These are phyloP conservation scores for Nannoperca obscura DNA, from an alignment of 2,797 vertebrate species.

Conservation along the genomic window DNA sequence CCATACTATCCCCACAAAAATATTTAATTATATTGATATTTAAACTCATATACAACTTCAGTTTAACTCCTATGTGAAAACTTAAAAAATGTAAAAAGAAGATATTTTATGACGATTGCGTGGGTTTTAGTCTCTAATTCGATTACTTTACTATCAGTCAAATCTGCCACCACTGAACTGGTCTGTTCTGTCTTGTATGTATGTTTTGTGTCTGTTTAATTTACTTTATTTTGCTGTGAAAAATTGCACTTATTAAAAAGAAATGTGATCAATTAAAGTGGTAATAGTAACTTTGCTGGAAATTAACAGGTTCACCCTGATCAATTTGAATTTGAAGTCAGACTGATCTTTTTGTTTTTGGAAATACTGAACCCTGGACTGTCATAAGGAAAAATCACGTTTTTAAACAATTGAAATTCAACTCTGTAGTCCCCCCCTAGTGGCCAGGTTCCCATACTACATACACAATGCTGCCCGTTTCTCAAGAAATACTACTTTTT, in stretches of 20 bases:
- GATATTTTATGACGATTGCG: neutral
- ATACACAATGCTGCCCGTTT: neutral
- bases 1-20: neutral
- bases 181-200: neutral
- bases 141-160: neutral
- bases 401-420: neutral
- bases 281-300: neutral
- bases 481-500: too few species aligned
- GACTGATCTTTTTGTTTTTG: neutral
- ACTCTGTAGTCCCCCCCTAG: constrained; percentile 53
- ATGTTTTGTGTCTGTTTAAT: neutral
- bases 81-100: too few species aligned
- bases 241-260: neutral
- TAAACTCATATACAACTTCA: neutral
- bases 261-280: neutral
- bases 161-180: neutral
- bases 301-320: neutral
- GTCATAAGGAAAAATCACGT: neutral
- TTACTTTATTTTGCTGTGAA: neutral
- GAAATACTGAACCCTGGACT: neutral
- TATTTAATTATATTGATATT: neutral
- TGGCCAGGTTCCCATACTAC: constrained; percentile 27
- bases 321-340: neutral
- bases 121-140: neutral
- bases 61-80: neutral